phyloP scores from a whole-genome alignment of 2,113 vertebrate species.

The Fulica atra region DNA sequence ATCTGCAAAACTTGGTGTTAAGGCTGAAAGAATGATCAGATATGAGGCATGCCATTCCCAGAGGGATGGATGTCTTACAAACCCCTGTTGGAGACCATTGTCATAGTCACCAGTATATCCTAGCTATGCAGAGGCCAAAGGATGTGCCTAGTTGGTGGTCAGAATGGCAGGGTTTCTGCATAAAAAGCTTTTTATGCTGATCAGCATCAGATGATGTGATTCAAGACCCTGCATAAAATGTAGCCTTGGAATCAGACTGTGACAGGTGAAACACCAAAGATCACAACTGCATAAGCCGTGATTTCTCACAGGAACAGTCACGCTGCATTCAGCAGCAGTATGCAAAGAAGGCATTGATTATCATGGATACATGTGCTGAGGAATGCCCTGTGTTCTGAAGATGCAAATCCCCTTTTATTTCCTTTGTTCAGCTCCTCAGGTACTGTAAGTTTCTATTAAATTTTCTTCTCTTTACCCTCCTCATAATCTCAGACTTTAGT shows the following conservation, averaged over 20 bases:
- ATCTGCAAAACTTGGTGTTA: not conserved
- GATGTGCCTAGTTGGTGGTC: not conserved
- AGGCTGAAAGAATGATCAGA: not conserved
- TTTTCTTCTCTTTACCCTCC: not conserved
- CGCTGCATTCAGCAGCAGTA: not conserved
- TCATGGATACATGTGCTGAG: not conserved
- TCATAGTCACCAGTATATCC: not conserved
- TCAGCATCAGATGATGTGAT: not conserved
- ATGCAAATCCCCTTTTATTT: not conserved
- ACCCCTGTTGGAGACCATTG: not conserved
- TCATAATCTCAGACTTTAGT: not conserved
- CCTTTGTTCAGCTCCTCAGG: not conserved
- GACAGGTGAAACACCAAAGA: not conserved
- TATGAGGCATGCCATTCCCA: not conserved
- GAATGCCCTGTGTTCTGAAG: not conserved
- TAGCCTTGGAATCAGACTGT: not conserved
- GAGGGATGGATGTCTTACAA: not conserved
- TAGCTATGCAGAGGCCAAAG: not conserved
- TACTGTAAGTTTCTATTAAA: not conserved
- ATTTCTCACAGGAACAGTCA: not conserved
- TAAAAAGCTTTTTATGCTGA: not conserved
- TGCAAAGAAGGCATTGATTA: not conserved
- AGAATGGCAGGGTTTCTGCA: not conserved
- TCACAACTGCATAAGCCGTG: accelerated
- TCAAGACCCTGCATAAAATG: not conserved